phyloP scores from a whole-genome alignment of 2,113 vertebrate genomes.

The Tachysurus fulvidraco region DNA sequence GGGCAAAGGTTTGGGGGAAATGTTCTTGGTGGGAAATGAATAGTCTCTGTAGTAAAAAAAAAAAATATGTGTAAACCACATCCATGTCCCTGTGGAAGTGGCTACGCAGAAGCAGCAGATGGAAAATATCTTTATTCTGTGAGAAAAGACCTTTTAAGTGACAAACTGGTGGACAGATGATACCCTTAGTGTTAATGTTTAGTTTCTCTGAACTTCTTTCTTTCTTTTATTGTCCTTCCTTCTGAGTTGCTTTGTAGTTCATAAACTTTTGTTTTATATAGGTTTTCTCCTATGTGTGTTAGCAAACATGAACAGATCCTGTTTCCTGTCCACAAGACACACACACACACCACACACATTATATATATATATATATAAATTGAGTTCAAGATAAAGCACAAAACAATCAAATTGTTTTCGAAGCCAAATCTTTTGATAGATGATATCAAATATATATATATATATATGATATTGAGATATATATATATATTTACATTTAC shows the following conservation, averaged over 20 bases:
- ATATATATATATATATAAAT: too few relatives aligned
- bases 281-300: background rate
- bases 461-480: too few relatives aligned
- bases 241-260: background rate
- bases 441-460: too few relatives aligned
- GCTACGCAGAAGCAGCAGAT: background rate
- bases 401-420: background rate
- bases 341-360: too few relatives aligned
- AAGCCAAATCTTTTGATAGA: background rate
- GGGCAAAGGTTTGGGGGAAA: background rate
- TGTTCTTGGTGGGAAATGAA: background rate
- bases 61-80: background rate
- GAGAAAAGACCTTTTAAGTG: background rate
- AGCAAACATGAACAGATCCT: background rate
- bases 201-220: background rate
- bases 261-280: background rate
- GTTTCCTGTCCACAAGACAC: background rate
- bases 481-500: background rate
- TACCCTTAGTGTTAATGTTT: background rate
- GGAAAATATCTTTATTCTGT: background rate
- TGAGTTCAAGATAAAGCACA: background rate
- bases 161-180: background rate
- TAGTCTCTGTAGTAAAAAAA: background rate
- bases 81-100: background rate
- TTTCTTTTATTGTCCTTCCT: background rate